Conservation (phyloP, 2,888 invertebrate genomes). For the Timandra comae region DNA sequence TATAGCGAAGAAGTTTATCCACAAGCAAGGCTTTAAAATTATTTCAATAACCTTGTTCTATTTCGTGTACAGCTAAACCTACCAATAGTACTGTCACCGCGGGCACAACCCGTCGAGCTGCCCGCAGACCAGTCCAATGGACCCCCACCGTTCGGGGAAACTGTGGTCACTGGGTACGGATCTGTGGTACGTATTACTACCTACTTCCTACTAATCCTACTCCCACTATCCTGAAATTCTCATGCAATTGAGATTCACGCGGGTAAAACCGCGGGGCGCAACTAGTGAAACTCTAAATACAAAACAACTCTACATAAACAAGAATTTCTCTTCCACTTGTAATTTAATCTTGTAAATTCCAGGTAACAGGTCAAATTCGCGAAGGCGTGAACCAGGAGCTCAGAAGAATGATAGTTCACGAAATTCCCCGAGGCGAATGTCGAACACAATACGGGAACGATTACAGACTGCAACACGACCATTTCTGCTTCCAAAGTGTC, state of each 20-base stretch:
- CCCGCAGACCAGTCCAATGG: constrained; percentile 39
- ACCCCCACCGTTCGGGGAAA: constrained; percentile 52
- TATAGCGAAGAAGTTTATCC: no score
- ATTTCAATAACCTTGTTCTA: no score
- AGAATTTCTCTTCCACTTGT: no score
- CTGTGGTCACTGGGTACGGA: constrained; percentile 63
- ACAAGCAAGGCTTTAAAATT: neutral
- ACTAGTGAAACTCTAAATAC: no score
- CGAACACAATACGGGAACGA: constrained; percentile 57
- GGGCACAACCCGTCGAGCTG: constrained; percentile 47
- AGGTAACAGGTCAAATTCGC: constrained; percentile 62
- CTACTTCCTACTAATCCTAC: no score
- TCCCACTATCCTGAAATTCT: no score
- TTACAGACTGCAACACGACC: constrained; percentile 61
- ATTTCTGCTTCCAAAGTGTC: constrained; percentile 56
- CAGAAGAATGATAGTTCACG: constrained; percentile 59
- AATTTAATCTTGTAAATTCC: no score
- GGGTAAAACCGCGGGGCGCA: no score
- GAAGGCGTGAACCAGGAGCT: constrained; percentile 66
- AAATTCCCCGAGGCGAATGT: constrained; percentile 44
- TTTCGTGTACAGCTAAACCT: constrained; percentile 60
- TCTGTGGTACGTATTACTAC: constrained; percentile 50
- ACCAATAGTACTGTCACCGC: constrained; percentile 32
- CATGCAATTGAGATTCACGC: no score
- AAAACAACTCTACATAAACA: no score